Evolutionary conservation across 2,797 vertebrate genomes (phyloP), one percentile per base, ranked within the genome.

Genomic region (Parauchenoglanis ngamensis): DNA sequence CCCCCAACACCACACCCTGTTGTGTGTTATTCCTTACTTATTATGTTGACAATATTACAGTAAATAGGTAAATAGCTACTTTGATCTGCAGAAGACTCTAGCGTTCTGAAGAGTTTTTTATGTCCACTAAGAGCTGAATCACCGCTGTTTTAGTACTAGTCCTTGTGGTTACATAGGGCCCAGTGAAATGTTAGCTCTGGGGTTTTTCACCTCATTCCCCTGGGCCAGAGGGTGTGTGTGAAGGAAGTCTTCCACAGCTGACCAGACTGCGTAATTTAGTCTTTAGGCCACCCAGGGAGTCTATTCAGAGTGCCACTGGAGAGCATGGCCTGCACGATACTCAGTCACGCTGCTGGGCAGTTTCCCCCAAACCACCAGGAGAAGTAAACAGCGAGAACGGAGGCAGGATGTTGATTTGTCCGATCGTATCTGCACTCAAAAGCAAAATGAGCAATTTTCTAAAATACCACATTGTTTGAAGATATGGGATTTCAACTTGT

Each of bases 251-350:
- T 80, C 73, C 86, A 86, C 85, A 83, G 86, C 81, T 73, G 82
- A 89, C 67, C 72, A 68, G 86, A 89, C 76, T 87, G 49, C 21
- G 73, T 68, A 87, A 75, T 88, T 84, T 88, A 89, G 67, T 67
- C 81, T 77, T 61, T n/a, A 77, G 87, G 87, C 90, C 90, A 91
- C 90, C 88, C 90, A 91, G 72, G 89, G 70, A 88, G 87, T 59
- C 83, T 81, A 84, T 83, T 81, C 79, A 87, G 84, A 67, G 78
- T 65, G 83, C 86, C 25, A 80, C 76, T 83, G 54, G 40, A 87
- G 82, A 85, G 35, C 28, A 67, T 70, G 61, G 35, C 21, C 11
- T 84, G 56, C 40, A 61, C 72, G 57, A 57, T 54, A 87, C 57
- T 35, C 52, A 49, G 80, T 79, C 82, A 82, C 61, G 65, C 84